Percentiles rank a stretch among this genome's conserved stretches.
Evolutionary conservation across 2,888 invertebrate species (phyloP).

Genomic region (Idaea dimidiata): DNA sequence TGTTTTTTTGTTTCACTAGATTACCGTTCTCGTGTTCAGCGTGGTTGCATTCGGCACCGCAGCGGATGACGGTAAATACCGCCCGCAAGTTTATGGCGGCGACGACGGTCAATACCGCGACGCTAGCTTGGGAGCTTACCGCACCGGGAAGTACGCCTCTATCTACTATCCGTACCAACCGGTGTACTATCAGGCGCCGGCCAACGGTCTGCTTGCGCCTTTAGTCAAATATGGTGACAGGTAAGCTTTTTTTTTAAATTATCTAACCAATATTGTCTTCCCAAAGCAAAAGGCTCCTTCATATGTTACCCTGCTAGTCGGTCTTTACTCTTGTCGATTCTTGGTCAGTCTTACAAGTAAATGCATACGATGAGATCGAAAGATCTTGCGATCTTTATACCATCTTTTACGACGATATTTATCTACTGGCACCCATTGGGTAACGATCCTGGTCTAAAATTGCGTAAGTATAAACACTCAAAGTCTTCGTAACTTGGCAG

Average conservation of each 20-base stretch:
- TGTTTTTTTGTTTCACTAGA: slow-evolving; percentile 26
- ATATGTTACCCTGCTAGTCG: too few relatives aligned
- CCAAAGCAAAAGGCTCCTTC: too few relatives aligned
- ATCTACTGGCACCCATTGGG: too few relatives aligned
- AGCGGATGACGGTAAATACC: slow-evolving; percentile 72
- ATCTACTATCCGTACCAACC: slow-evolving; percentile 51
- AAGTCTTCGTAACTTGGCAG: too few relatives aligned
- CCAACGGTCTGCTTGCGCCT: slow-evolving; percentile 52
- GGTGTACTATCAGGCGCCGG: slow-evolving; percentile 44
- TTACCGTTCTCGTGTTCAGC: slow-evolving; percentile 39
- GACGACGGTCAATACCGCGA: slow-evolving; percentile 56
- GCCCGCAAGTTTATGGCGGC: slow-evolving; percentile 51
- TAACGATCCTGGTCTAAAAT: too few relatives aligned
- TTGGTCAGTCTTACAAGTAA: too few relatives aligned
- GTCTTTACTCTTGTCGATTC: too few relatives aligned
- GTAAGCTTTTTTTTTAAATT: slow-evolving; percentile 34
- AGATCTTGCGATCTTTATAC: too few relatives aligned
- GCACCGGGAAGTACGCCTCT: slow-evolving; percentile 49
- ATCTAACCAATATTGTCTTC: too few relatives aligned
- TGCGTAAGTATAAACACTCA: too few relatives aligned
- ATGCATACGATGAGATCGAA: too few relatives aligned
- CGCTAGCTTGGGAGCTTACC: slow-evolving; percentile 35
- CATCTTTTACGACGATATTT: too few relatives aligned
- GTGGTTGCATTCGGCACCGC: slow-evolving; percentile 45
- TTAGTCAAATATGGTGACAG: slow-evolving; percentile 44